Evolutionary conservation across 2,888 invertebrate species (phyloP).

Genomic region (Netelia fuscicornis): DNA sequence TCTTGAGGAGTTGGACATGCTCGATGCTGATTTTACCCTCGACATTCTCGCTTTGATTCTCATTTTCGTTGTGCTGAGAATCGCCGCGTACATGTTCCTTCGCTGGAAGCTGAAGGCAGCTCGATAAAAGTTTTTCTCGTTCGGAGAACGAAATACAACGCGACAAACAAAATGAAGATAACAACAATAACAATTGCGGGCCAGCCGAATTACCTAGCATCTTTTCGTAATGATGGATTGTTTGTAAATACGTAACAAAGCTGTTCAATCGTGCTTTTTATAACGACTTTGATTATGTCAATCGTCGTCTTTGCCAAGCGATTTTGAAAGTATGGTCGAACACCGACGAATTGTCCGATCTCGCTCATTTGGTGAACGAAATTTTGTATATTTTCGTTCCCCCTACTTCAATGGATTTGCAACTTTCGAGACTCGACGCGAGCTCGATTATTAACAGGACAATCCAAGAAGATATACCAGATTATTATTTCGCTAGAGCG

Average conservation of each 20-base stretch:
- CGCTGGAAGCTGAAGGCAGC: conserved; percentile 94
- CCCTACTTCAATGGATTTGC: conserved; percentile 18
- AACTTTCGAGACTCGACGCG: not conserved
- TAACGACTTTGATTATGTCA: conserved; percentile 2
- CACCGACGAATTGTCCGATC: conserved; percentile 33
- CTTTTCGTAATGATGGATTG: conserved; percentile 5
- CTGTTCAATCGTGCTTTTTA: conserved; percentile 26
- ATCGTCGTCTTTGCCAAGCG: conserved; percentile 39
- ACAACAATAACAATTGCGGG: not conserved
- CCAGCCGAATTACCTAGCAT: conserved; percentile 10
- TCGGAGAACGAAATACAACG: not conserved
- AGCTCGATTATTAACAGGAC: conserved; percentile 18
- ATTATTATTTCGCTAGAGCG: conserved; percentile 43
- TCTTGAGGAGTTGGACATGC: conserved; percentile 94
- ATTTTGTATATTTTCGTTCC: conserved; percentile 23
- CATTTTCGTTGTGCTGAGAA: conserved; percentile 92
- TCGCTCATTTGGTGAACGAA: conserved; percentile 43
- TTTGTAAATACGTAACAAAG: not conserved
- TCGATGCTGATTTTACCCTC: conserved; percentile 91
- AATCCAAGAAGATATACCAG: conserved; percentile 23
- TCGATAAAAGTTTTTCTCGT: conserved; percentile 86
- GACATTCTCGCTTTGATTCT: conserved; percentile 92
- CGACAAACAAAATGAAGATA: conserved; percentile 18
- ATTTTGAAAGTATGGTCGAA: conserved; percentile 32
- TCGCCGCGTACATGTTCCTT: conserved; percentile 94